These are phyloP conservation scores for Hydrotaea cyrtoneurina DNA, from an alignment of 2,888 invertebrate genomes.

Conservation along the genomic window DNA sequence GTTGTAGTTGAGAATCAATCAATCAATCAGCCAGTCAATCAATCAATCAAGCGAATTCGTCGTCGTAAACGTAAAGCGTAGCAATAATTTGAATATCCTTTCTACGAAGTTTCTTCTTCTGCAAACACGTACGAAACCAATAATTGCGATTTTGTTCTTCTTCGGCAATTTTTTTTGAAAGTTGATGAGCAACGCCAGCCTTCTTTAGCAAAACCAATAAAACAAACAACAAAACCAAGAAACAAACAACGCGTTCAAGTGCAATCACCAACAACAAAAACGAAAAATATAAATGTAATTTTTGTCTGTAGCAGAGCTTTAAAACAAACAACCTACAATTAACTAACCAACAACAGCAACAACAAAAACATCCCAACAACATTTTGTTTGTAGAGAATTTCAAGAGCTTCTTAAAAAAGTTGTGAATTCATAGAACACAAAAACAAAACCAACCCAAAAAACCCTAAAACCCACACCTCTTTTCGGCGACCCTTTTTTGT, in stretches of 20 bases:
- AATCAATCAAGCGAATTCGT: conserved; percentile 23
- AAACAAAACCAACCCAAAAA: conserved; percentile 35
- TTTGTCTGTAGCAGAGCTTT: conserved; percentile 76
- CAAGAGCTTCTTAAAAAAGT: conserved; percentile 78
- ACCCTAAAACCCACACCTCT: conserved; percentile 29
- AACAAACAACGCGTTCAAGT: conserved; percentile 75
- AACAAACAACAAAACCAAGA: neutral
- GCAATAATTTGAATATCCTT: conserved; percentile 35
- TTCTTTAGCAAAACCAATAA: neutral
- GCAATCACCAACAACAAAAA: conserved; percentile 71
- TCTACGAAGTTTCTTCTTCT: conserved; percentile 21
- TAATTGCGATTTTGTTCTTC: conserved; percentile 6
- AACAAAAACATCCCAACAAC: conserved; percentile 50
- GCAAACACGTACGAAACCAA: neutral
- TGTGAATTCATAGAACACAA: conserved; percentile 72
- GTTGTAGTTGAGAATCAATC: conserved; percentile 57
- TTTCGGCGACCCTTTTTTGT: conserved; percentile 66
- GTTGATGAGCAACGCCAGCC: neutral
- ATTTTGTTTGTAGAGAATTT: conserved; percentile 67
- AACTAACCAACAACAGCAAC: conserved; percentile 58
- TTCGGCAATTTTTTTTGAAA: neutral
- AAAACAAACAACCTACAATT: conserved; percentile 67
- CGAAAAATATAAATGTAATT: neutral
- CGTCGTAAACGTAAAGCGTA: conserved; percentile 19
- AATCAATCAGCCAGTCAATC: conserved; percentile 36